phyloP scores from a whole-genome alignment of 2,113 vertebrate species.

The Piprites chloris region DNA sequence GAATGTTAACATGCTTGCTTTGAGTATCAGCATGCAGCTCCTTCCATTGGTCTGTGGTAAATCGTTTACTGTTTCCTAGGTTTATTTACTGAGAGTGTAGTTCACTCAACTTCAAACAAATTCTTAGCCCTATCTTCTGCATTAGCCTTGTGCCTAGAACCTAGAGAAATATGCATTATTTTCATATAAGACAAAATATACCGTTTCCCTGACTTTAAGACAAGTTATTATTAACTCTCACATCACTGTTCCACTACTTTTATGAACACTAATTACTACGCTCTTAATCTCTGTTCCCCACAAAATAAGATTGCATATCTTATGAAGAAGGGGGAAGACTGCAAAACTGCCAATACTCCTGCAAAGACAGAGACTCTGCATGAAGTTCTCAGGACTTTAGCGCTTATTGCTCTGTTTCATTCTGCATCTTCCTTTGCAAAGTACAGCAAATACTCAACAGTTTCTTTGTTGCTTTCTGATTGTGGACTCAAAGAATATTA shows the following conservation, averaged over 20 bases:
- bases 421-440: neutral
- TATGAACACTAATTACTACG: neutral
- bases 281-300: neutral
- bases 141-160: neutral
- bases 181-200: slow-evolving; percentile 19
- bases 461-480: neutral
- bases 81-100: neutral
- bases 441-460: neutral
- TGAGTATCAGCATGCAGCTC: neutral
- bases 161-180: neutral
- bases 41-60: neutral
- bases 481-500: neutral
- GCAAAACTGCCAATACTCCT: neutral
- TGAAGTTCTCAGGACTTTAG: neutral
- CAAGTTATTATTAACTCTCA: neutral
- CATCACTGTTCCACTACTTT: neutral
- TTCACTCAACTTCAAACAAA: neutral
- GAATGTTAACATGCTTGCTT: neutral
- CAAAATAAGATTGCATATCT: neutral
- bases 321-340: neutral
- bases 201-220: neutral
- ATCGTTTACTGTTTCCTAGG: neutral
- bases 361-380: neutral
- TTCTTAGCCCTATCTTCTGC: neutral
- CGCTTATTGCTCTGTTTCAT: neutral